phyloP scores from a whole-genome alignment of 2,797 vertebrate genomes.

The Hypotaenidia okinawae region DNA sequence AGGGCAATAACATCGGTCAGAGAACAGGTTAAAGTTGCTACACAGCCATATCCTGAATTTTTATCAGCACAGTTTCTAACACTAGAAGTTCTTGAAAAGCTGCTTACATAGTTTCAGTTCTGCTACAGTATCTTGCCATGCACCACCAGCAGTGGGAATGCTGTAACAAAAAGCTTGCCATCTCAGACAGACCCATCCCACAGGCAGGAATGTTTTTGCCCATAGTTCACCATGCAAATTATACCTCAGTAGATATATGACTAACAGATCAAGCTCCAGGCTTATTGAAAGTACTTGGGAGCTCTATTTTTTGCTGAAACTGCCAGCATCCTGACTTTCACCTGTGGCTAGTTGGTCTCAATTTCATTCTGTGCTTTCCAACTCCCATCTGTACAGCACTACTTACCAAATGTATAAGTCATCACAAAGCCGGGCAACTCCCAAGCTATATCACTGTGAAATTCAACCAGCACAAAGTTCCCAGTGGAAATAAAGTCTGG shows the following conservation, averaged over 20 bases:
- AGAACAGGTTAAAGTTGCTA: not conserved
- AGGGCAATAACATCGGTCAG: not conserved
- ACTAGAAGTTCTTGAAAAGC: not conserved
- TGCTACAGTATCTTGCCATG: not conserved
- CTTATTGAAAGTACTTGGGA: not conserved
- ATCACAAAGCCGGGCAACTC: conserved; percentile 58
- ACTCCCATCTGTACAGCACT: not conserved
- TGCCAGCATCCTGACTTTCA: not conserved
- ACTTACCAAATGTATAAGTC: conserved; percentile 61
- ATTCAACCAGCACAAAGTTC: conserved; percentile 69
- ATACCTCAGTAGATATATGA: not conserved
- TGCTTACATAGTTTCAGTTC: not conserved
- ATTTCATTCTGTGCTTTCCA: not conserved
- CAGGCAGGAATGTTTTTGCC: not conserved
- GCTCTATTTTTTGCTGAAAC: not conserved
- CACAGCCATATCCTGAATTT: not conserved
- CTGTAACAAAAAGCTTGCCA: not conserved
- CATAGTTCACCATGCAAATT: not conserved
- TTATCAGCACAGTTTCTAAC: not conserved
- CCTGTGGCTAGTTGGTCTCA: not conserved
- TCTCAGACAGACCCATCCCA: not conserved
- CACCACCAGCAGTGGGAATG: not conserved
- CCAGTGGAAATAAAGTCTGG: conserved; percentile 60
- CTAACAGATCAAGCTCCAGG: not conserved
- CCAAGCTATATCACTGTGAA: conserved; percentile 63